Conservation (phyloP, 2,888 invertebrate genomes). For the Melieria picta region DNA sequence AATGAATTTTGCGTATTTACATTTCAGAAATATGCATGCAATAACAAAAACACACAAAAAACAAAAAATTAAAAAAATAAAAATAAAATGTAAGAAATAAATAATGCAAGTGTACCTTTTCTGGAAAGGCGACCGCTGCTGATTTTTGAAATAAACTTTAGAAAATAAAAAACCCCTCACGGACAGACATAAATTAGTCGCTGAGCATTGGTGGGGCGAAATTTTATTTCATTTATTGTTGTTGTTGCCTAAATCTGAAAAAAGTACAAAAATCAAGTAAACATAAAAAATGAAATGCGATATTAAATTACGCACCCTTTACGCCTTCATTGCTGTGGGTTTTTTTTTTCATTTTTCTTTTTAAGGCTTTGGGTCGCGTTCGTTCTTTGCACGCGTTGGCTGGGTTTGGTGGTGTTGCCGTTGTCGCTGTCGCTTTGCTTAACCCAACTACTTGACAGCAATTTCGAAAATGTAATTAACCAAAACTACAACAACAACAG, state of each 20-base stretch:
- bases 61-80: neutral
- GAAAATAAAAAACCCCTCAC: too few relatives aligned
- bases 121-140: too few relatives aligned
- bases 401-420: neutral
- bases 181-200: too few relatives aligned
- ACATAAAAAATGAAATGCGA: neutral
- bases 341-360: too few relatives aligned
- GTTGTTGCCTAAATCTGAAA: too few relatives aligned
- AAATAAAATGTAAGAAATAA: neutral
- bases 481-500: slow-evolving; percentile 45
- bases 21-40: neutral
- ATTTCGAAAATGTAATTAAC: slow-evolving; percentile 64
- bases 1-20: neutral
- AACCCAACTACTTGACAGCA: slow-evolving; percentile 59
- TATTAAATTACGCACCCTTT: neutral
- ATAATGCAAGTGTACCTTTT: too few relatives aligned
- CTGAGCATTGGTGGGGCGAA: too few relatives aligned
- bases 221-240: too few relatives aligned
- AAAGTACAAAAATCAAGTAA: too few relatives aligned
- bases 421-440: neutral
- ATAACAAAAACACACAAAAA: neutral
- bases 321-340: neutral
- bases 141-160: too few relatives aligned
- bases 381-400: neutral
- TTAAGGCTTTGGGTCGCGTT: neutral